Conservation (phyloP, 2,888 invertebrate genomes). For the Chloromyia formosa region DNA sequence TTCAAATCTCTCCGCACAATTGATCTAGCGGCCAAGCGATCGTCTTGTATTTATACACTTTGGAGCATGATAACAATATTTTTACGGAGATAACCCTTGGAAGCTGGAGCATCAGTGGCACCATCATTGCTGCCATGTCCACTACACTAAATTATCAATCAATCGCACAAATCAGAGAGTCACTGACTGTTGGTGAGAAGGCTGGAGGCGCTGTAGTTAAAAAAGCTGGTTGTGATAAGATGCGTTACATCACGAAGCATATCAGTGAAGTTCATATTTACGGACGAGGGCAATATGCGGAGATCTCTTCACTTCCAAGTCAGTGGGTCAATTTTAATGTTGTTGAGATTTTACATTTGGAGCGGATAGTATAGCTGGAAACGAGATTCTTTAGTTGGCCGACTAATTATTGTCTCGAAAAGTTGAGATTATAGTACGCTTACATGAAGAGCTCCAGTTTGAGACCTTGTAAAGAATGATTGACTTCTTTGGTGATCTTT, state of each 20-base stretch:
- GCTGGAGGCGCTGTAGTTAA: too few relatives aligned
- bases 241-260: not conserved
- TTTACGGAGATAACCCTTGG: slow-evolving; percentile 17
- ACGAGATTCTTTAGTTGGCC: too few relatives aligned
- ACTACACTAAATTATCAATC: not conserved
- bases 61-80: slow-evolving; percentile 23
- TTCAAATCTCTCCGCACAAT: slow-evolving; percentile 19
- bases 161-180: slow-evolving; percentile 12
- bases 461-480: too few relatives aligned
- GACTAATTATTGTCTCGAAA: too few relatives aligned
- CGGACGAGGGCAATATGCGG: not conserved
- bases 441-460: too few relatives aligned
- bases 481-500: too few relatives aligned
- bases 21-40: not conserved
- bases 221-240: too few relatives aligned
- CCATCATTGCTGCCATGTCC: not conserved
- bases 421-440: too few relatives aligned
- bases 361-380: not conserved
- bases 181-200: not conserved
- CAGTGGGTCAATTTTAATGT: slow-evolving; percentile 28
- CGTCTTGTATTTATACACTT: slow-evolving; percentile 38
- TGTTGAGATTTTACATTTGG: not conserved
- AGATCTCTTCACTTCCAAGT: not conserved
- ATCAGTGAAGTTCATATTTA: slow-evolving; percentile 11
- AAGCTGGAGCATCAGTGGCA: not conserved